A percentile compares a stretch with the other conserved stretches of the same genome.
Evolutionary conservation across 2,113 vertebrate species (phyloP).

Genomic region (Ardeotis arabs): DNA sequence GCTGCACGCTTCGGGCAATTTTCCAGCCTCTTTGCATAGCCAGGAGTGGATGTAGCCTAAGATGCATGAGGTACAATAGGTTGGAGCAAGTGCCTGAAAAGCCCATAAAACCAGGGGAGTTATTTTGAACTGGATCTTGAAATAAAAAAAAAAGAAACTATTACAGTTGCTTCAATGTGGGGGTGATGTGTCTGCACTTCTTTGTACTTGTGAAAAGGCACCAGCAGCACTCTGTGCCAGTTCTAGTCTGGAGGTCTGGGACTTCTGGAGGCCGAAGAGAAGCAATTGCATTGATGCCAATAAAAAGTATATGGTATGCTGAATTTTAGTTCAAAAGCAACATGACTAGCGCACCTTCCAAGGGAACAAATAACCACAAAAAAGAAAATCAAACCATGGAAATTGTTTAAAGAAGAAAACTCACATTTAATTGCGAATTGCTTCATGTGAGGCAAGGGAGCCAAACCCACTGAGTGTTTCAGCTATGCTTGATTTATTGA

Average conservation of each 20-base stretch:
- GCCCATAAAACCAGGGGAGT: background rate
- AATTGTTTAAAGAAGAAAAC: conserved; percentile 63
- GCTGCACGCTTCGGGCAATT: accelerated
- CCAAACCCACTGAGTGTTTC: conserved; percentile 54
- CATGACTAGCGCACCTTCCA: conserved; percentile 60
- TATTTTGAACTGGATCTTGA: conserved; percentile 28
- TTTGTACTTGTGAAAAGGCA: conserved; percentile 10
- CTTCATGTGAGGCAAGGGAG: conserved; percentile 53
- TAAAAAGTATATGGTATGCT: conserved; percentile 47
- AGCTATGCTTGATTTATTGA: conserved; percentile 60
- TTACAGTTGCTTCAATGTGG: conserved; percentile 5
- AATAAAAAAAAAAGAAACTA: conserved; percentile 10
- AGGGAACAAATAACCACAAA: conserved; percentile 66
- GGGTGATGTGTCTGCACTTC: background rate
- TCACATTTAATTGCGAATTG: conserved; percentile 55
- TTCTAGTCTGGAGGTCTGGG: conserved; percentile 32
- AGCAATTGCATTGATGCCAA: conserved; percentile 40
- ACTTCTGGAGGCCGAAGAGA: conserved; percentile 51
- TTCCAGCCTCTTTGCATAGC: background rate
- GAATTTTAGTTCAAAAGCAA: conserved; percentile 63
- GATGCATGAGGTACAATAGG: background rate
- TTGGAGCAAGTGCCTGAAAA: background rate
- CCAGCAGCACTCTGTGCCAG: background rate
- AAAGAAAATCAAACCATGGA: conserved; percentile 55
- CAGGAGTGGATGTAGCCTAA: background rate